Conservation (phyloP, 2,888 invertebrate genomes). For the Sinohyriopsis cumingii region DNA sequence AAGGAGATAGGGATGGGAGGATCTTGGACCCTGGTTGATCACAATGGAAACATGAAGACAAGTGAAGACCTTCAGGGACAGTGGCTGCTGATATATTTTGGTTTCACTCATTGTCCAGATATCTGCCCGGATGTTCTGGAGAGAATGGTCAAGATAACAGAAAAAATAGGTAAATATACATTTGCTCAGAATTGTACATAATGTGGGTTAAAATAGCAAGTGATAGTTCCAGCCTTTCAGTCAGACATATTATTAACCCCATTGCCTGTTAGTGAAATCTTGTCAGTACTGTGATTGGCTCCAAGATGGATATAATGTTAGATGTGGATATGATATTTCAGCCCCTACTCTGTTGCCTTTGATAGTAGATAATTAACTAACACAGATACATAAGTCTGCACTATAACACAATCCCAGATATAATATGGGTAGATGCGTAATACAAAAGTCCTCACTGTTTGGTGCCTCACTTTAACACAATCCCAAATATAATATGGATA, state of each 20-base stretch:
- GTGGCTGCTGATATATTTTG: conserved; percentile 98
- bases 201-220: background rate
- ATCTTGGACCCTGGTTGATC: conserved; percentile 83
- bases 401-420: too few relatives aligned
- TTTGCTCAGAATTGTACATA: background rate
- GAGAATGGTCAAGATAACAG: conserved; percentile 89
- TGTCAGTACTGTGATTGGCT: too few relatives aligned
- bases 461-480: too few relatives aligned
- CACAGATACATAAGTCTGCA: too few relatives aligned
- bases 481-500: too few relatives aligned
- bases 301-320: too few relatives aligned
- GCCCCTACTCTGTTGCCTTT: too few relatives aligned
- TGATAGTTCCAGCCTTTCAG: background rate
- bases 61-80: conserved; percentile 92
- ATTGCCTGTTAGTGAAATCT: too few relatives aligned
- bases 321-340: too few relatives aligned
- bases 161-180: conserved; percentile 71
- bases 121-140: conserved; percentile 99
- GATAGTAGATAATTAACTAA: too few relatives aligned
- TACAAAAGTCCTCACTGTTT: too few relatives aligned
- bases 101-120: conserved; percentile 99
- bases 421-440: too few relatives aligned
- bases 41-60: conserved; percentile 75
- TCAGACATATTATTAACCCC: background rate
- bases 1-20: conserved; percentile 82